Percentiles rank a stretch among this genome's conserved stretches.
Conservation (phyloP, 2,888 invertebrate species). For the Himalopsyche kuldschensis region DNA sequence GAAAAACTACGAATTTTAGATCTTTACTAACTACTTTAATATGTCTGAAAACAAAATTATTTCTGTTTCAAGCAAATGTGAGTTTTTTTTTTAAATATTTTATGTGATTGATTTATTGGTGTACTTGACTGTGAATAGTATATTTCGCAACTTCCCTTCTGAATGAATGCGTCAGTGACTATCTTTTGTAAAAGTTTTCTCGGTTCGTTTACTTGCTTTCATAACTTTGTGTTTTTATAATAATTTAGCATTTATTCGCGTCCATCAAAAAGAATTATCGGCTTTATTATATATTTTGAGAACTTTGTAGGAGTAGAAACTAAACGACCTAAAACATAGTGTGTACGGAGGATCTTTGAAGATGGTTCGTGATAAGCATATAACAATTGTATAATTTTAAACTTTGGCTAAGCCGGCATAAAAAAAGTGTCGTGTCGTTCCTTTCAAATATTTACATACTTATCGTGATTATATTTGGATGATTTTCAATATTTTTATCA, state of each 20-base stretch:
- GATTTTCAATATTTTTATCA: too few species aligned
- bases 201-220: constrained; percentile 27
- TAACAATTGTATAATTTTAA: too few species aligned
- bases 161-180: constrained; percentile 14
- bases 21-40: too few species aligned
- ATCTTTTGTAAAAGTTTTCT: constrained; percentile 19
- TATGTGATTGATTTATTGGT: background rate
- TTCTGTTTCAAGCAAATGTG: background rate
- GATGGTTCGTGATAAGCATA: too few species aligned
- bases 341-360: background rate
- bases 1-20: too few species aligned
- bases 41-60: background rate
- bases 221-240: constrained; percentile 19
- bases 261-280: background rate
- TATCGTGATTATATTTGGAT: too few species aligned
- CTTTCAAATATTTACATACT: too few species aligned
- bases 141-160: constrained; percentile 6
- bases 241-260: background rate
- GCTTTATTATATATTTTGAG: background rate
- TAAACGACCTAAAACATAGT: background rate
- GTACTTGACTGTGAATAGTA: background rate
- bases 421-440: too few species aligned
- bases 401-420: too few species aligned
- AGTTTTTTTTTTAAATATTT: background rate
- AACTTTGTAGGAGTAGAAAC: background rate